Base-by-base conservation (phyloP, 2,113 vertebrate genomes). In the Aepyceros melampus region DNA sequence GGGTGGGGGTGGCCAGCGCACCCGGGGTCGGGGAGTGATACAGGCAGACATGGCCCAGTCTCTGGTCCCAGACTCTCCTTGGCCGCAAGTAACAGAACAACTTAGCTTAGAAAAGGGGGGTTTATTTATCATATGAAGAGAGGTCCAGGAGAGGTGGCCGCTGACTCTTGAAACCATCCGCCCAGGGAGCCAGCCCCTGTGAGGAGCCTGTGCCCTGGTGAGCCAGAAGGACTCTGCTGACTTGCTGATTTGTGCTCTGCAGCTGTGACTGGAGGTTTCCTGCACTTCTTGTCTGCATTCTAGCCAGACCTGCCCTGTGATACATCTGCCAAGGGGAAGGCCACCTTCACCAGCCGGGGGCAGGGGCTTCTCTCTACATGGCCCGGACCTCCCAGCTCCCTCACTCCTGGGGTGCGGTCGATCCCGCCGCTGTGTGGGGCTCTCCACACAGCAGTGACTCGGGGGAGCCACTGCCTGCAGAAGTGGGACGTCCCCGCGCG, bases 221-320 rank as follows among this genome's bases (percentile, higher is more conserved):
- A 10, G 4, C 7, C 0, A 33, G 29, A 56, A 62, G 47, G 58
- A 23, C 33, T 27, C 13, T 4, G 0, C 4, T 67, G 47, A 1
- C 23, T 56, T 17, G 49, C 4, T 23, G 51, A 1, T 25, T 31
- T 56, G 84, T 7, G 23, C 29, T 55, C 43, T 82, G 71, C 19
- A 16, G 31, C 19, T 58, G 21, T 21, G 36, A 45, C 31, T 19
- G 33, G 76, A 81, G 19, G 51, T 4, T 49, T 49, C 29, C 19
- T 29, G 27, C 2, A 8, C 43, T 25, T 43, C 43, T 21, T 7
- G 47, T 45, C 8, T 33, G 27, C 45, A 31, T 45, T 51, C 51
- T 36, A 8, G 36, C 29, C 17, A 51, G 40, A 29, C 60, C 4
- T 33, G 23, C 14, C 8, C 11, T 17, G 21, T 10, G 40, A 56